phyloP scores from a whole-genome alignment of 2,797 vertebrate genomes.

The Chelonia mydas region DNA sequence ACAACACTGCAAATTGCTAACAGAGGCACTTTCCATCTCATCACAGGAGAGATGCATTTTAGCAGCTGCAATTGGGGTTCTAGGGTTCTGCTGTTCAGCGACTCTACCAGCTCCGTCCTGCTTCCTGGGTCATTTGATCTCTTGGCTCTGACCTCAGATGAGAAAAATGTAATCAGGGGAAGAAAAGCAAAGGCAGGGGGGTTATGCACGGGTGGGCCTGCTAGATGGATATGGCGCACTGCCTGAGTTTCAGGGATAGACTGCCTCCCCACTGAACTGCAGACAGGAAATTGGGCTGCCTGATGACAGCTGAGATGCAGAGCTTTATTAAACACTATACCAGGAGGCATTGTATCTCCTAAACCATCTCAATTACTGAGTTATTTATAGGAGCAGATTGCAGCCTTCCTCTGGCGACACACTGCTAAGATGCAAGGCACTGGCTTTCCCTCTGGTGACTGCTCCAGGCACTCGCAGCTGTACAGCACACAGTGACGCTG shows the following conservation, averaged over 20 bases:
- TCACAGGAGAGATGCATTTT: not conserved
- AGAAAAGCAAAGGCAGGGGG: not conserved
- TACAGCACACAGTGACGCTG: not conserved
- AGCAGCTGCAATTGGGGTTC: not conserved
- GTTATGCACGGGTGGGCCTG: not conserved
- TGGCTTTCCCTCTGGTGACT: not conserved
- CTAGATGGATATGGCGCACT: rapidly evolving
- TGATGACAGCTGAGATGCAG: not conserved
- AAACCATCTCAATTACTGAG: not conserved
- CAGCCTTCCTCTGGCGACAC: not conserved
- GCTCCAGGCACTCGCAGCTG: not conserved
- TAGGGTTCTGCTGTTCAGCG: not conserved
- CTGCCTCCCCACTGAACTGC: not conserved
- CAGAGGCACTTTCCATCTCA: not conserved
- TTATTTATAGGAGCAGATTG: not conserved
- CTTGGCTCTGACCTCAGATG: not conserved
- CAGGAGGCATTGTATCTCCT: not conserved
- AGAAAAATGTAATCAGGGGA: not conserved
- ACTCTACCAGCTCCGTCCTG: not conserved
- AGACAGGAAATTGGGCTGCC: conserved; percentile 17
- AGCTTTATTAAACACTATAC: not conserved
- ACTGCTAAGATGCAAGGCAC: rapidly evolving
- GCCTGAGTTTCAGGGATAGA: not conserved
- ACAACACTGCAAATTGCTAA: not conserved
- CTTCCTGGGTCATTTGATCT: not conserved